Base-by-base conservation (phyloP, 2,888 invertebrate genomes). In the Adelognathus sp. region DNA sequence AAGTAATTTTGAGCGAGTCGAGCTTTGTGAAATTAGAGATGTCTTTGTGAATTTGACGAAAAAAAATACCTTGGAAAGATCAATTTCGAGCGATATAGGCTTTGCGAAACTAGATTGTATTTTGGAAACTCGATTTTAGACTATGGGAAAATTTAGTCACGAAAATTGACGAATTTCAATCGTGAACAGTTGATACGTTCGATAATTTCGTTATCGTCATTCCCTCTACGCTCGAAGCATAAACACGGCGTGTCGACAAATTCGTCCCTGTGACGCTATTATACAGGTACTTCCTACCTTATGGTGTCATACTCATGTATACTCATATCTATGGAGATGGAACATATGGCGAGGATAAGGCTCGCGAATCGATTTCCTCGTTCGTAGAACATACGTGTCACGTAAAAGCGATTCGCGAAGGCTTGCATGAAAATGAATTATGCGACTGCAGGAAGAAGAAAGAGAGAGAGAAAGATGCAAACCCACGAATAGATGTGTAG, bases 401-500 rank as follows among this genome's bases (percentile, higher is more conserved):
- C 76, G 76, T 76, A 76, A 36, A 67, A 76, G 66, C 76, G 58
- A 76, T 76, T 76, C 71, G 71, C 71, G 18, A 39, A 66, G 52
- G 70, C 50, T 41, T 71, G 76, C 66, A 64, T 60, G 61, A 72
- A 76, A 66, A 76, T 76, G 71, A 76, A 76, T 72, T 76, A 76
- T 76, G 72, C 61, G 71, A 76, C n/a, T 66, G 76, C 66, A 46
- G 50, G 29, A 44, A 58, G 46, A 29, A 11, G 33, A 70, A 24
- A 39, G 61, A 24, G 50, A 18, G 58, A 50, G 24, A 24, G 27
- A 33, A 52, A n/a, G 14, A 5, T 14, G 33, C 9, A 27, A 52
- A 60, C 46, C 24, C 21, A 50, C 46, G 46, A 24, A 50, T 18
- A 5, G 46, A 21, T 24, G 24, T 18, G 24, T 21, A 11, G 24